phyloP scores from a whole-genome alignment of 2,888 invertebrate genomes.

The Dastarcus helophoroides region DNA sequence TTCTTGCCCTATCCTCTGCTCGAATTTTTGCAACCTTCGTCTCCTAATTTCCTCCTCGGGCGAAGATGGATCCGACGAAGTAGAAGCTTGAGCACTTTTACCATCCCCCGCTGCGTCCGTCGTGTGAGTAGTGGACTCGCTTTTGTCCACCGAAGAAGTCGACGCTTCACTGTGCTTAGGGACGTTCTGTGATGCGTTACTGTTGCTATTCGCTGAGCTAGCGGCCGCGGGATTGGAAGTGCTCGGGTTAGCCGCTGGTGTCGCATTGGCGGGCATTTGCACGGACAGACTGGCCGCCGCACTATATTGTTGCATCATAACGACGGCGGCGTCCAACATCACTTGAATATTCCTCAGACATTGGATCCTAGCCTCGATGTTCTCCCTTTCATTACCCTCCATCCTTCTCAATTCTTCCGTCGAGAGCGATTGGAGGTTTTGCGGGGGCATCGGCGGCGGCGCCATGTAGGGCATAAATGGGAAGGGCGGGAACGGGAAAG shows the following conservation, averaged over 20 bases:
- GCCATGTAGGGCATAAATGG: slow-evolving; percentile 45
- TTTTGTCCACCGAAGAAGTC: slow-evolving; percentile 3
- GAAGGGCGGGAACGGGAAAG: slow-evolving; percentile 43
- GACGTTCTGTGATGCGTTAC: slow-evolving; percentile 6
- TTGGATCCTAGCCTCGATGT: slow-evolving; percentile 84
- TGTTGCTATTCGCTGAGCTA: slow-evolving; percentile 13
- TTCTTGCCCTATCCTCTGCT: slow-evolving; percentile 20
- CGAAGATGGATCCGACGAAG: slow-evolving; percentile 6
- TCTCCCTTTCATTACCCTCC: slow-evolving; percentile 81
- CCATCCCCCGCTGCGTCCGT: neutral
- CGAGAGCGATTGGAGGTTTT: slow-evolving; percentile 59
- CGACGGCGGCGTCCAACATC: slow-evolving; percentile 84
- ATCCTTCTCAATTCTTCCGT: slow-evolving; percentile 75
- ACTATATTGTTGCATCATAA: slow-evolving; percentile 91
- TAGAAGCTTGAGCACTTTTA: slow-evolving; percentile 1
- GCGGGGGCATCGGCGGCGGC: slow-evolving; percentile 68
- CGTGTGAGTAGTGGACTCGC: slow-evolving; percentile 2
- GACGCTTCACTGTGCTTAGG: slow-evolving; percentile 5
- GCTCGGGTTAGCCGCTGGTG: slow-evolving; percentile 30
- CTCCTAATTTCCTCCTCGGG: slow-evolving; percentile 60
- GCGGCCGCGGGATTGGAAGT: slow-evolving; percentile 8
- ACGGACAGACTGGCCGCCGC: slow-evolving; percentile 45
- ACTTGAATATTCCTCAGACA: slow-evolving; percentile 61
- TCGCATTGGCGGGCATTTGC: slow-evolving; percentile 35
- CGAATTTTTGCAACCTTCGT: slow-evolving; percentile 65